Evolutionary conservation across 2,888 invertebrate species (phyloP), one percentile per base, ranked within the genome.

Genomic region (Parnassius glacialis): DNA sequence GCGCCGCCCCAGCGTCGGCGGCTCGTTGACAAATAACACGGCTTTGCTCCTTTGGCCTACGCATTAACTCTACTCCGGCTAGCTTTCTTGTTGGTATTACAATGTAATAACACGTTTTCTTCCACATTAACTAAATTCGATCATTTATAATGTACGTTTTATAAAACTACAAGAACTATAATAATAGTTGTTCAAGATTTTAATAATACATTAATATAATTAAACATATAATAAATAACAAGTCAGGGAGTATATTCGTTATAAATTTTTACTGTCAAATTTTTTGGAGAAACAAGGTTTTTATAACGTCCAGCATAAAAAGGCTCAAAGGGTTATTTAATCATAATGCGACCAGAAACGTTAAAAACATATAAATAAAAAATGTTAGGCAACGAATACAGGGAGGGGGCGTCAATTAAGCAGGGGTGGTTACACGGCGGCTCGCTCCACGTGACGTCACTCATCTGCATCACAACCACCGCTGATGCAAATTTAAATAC

Each of bases 21-120:
- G 67, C 61, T 65, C 78, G 80, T 86, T 90, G 90, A 90, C 90
- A 90, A 91, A 91, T 90, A 89, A 74, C 77, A 76, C 75, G 73
- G 81, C 81, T 84, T 87, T 83, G 75, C 74, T 68, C 66, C 68
- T 65, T 62, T 66, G 71, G 73, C 76, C 74, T 69, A 67, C 72
- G 73, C 67, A 79, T 78, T 76, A 76, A 77, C 79, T 70, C 52
- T 56, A 63, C 60, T 74, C 70, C 20, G 58, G 63, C 62, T 61
- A 25, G 54, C 59, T 66, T 64, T 66, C 60, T 52, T 64, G 60
- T 69, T 69, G 62, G 52, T 64, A 62, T 62, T 65, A 59, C 59
- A 56, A 64, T 55, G 62, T 52, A 61, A 64, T 62, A 63, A 59
- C 60, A 65, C 62, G 64, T 64, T 63, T 58, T 7, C 1, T 61